Evolutionary conservation across 2,113 vertebrate genomes (phyloP), one percentile per base, ranked within the genome.

Genomic region (Sander lucioperca): DNA sequence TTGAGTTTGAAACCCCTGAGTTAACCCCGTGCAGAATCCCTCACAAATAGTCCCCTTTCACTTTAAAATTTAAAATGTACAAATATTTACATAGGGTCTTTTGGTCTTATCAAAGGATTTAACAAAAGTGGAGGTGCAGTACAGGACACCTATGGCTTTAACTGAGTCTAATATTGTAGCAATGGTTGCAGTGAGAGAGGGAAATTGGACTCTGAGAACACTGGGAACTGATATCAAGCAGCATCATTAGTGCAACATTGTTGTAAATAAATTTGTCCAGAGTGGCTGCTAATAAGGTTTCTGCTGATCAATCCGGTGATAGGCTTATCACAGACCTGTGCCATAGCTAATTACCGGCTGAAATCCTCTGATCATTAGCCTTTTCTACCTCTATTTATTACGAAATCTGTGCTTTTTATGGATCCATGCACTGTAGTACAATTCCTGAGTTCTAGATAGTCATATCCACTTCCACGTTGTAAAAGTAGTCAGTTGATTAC

Each of bases 311-410:
- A 76, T 61, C 69, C 3, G n/a, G 25, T 21, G 71, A 88, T 65
- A 57, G 70, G 79, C 77, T 88, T 85, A 89, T 82, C 79, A 23
- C 65, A 74, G 77, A 90, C 86, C 83, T 62, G 80, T 85, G 80
- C 85, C 71, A 84, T n/a, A 54, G 51, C 57, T 71, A 30, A 86
- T 86, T 71, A 87, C 39, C 69, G 53, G n/a, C 76, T 25, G 27
- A 58, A 68, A 69, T 61, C 79, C 58, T 82, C 62, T 54, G 61
- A 84, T 85, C 64, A 68, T 76, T 77, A 79, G 84, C 81, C 43
- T 76, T 53, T 67, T 72, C 50, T 10, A 13, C 18, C 14, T 47
- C 19, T 5, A 45, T 51, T 77, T 25, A 58, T 21, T 11, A 47
- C 50, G 62, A 67, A 56, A 39, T 43, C 1, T 47, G n/a, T 27